Evolutionary conservation across 1,140 invertebrate species (phyloP), one percentile per base, ranked within the genome.

Genomic region (Drosophila nebulosa): DNA sequence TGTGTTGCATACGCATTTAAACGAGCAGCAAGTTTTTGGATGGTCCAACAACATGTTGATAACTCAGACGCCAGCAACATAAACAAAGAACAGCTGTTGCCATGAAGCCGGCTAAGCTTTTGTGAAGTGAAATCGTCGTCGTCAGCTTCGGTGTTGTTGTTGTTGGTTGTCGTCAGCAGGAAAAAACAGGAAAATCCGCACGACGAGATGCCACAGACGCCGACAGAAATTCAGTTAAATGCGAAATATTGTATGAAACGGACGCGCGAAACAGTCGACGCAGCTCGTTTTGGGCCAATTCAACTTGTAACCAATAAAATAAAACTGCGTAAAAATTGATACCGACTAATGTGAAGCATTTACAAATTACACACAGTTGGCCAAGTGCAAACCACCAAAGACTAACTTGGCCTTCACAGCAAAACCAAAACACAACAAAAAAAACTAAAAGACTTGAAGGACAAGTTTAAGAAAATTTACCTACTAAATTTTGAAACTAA

Each of bases 131-230:
- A 88, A 85, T 78, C 78, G 66, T 18, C 66, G 69, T 58, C 67
- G 64, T 58, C 67, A 62, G 56, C 81, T 61, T 56, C 67, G 59
- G 3, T 39, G 72, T 36, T 52, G 66, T 39, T 42, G 51, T 55
- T 58, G 51, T 52, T 60, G 69, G 69, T 36, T 67, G 69, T 75
- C 53, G 72, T 46, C 30, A 59, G 57, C 57, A 62, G 4, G n/a
- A n/a, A n/a, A n/a, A n/a, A 88, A 88, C 78, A 83, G 75, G 84
- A 88, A 88, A 88, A 88, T 88, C 83, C 78, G 84, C 75, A 81
- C 64, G 68, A 72, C 79, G 79, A 72, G 79, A 72, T 80, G 78
- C 78, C 39, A 46, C 39, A 46, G 39, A 46, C 73, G 77, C 73
- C 74, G 64, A 79, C 62, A 74, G 60, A 71, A 88, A 78, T 83